These are phyloP conservation scores for Mycalesis mineus DNA, from an alignment of 2,888 invertebrate genomes.

Conservation along the genomic window DNA sequence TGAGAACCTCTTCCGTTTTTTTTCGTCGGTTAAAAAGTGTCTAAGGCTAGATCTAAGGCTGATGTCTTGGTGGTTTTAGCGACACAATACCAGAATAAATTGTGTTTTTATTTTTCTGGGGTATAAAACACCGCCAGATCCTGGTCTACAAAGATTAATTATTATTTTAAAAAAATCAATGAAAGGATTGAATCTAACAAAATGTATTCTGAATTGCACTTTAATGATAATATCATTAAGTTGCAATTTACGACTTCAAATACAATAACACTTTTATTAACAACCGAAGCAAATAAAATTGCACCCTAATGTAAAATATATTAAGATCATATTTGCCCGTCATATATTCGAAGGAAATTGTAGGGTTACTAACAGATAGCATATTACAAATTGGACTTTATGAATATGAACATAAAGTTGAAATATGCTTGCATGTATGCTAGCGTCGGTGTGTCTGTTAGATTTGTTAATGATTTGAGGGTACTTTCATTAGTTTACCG, in stretches of 20 bases:
- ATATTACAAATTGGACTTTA: constrained; percentile 1
- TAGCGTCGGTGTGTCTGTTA: constrained; percentile 56
- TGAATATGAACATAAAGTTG: neutral
- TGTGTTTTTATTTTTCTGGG: too few relatives aligned
- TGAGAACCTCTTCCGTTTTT: too few relatives aligned
- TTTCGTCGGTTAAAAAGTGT: too few relatives aligned
- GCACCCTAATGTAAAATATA: neutral
- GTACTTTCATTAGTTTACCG: constrained; percentile 40
- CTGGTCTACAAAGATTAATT: constrained; percentile 54
- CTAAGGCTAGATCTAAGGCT: too few relatives aligned
- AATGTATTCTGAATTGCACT: constrained; percentile 17
- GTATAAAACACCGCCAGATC: neutral
- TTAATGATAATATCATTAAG: neutral
- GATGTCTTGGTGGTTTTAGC: too few relatives aligned
- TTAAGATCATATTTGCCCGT: neutral
- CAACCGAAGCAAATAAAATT: neutral
- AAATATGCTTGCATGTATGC: neutral
- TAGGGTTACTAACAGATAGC: neutral
- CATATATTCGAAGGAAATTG: neutral
- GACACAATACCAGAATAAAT: too few relatives aligned
- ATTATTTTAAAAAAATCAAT: constrained; percentile 49
- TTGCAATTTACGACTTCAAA: neutral
- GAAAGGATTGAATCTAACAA: constrained; percentile 39
- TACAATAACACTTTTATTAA: neutral
- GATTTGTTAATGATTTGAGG: constrained; percentile 36